Evolutionary conservation across 2,797 vertebrate species (phyloP), one percentile per base, ranked within the genome.

Genomic region (Nyctalus aviator): DNA sequence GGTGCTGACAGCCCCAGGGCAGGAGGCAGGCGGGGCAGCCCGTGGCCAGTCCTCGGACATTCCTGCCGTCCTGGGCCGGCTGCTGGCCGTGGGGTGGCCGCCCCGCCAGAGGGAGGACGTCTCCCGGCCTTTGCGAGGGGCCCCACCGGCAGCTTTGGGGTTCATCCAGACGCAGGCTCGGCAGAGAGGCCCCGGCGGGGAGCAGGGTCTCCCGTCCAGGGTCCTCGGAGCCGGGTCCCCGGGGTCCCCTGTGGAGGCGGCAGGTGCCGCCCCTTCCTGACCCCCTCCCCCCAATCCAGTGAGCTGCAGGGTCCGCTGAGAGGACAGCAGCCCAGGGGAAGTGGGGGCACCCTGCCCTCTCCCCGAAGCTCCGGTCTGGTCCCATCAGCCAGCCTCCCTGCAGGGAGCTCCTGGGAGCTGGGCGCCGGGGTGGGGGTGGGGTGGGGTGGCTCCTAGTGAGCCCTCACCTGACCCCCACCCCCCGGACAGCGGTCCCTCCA

Each of bases 61-160:
- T 30, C 75, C 13, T 0, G 0, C 23, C 25, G 32, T 30, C 41
- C 23, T 1, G 48, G 32, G 32, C 59, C n/a, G n/a, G 35, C 73
- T 23, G 50, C 76, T 46, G 66, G 32, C 18, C 12, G 59, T 50
- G 21, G 32, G 12, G 18, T 23, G 53, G 32, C 30, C 68, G 5
- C n/a, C 57, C 3, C 78, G 37, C 25, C 3, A 0, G n/a, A 69
- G 11, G 73, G 59, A 27, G 55, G 6, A 4, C 41, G 21, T 37
- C 14, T 32, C 35, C n/a, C 44, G 6, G n/a, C 48, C 5, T 69
- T 62, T 69, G 79, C 68, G 1, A 20, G 17, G 73, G 57, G n/a
- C 5, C 4, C 2, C n/a, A 4, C 55, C 18, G 44, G 85, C 66
- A 6, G 32, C 55, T 50, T 12, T 14, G 75, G 20, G 23, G 17